These are phyloP conservation scores for Engystomops pustulosus DNA, from an alignment of 2,113 vertebrate species.

Conservation along the genomic window DNA sequence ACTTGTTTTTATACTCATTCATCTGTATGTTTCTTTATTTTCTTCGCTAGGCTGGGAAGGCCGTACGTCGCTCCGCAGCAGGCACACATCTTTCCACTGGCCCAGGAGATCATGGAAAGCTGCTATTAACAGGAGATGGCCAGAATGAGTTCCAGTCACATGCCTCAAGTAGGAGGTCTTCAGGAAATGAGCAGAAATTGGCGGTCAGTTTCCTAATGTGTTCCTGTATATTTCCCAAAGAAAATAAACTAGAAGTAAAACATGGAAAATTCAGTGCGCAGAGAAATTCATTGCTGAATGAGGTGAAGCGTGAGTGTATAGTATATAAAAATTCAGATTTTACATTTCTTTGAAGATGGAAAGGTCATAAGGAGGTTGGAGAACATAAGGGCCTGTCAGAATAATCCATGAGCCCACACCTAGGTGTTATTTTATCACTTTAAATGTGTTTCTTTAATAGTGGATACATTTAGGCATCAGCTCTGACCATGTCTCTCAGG, in stretches of 20 bases:
- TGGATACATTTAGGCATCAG: too few species aligned
- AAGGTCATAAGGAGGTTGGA: not conserved
- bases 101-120: slow-evolving; percentile 54
- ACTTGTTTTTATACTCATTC: slow-evolving; percentile 16
- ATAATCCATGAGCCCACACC: too few species aligned
- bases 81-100: slow-evolving; percentile 37
- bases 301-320: not conserved
- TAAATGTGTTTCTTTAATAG: too few species aligned
- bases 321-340: not conserved
- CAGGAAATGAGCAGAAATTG: slow-evolving; percentile 59
- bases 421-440: too few species aligned
- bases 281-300: not conserved
- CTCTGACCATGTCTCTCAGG: too few species aligned
- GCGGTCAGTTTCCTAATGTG: slow-evolving; percentile 36
- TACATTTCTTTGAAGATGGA: not conserved
- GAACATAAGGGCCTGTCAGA: not conserved
- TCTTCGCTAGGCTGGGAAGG: slow-evolving; percentile 52
- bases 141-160: slow-evolving; percentile 40
- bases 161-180: slow-evolving; percentile 52
- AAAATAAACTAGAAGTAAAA: slow-evolving; percentile 33
- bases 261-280: not conserved
- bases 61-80: slow-evolving; percentile 47
- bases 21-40: slow-evolving; percentile 57
- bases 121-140: slow-evolving; percentile 36
- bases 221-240: slow-evolving; percentile 26